Base-by-base conservation (phyloP, 2,113 vertebrate genomes). In the Toxotes jaculatrix region DNA sequence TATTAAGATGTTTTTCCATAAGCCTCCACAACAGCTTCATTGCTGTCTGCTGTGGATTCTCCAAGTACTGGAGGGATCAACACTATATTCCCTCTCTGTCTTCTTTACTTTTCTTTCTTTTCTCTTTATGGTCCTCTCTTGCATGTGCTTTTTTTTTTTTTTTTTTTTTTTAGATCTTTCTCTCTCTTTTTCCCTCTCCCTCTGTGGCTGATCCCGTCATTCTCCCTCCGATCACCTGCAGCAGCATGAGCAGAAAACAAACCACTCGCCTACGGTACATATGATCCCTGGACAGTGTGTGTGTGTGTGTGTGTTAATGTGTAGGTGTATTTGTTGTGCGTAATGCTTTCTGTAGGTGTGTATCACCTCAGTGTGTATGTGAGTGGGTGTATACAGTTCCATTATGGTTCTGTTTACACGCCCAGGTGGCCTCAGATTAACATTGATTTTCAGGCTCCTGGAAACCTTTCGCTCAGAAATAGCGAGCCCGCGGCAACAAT, bases 361-460 rank as follows among this genome's bases (percentile, higher is more conserved):
- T 76, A 66, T 67, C n/a, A 62, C 42, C 59, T 74, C 13, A 49
- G 67, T 57, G 43, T 60, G 42, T 31, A 11, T 65, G 34, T 56
- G 51, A 42, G 40, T 11, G 47, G 31, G 60, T 64, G 77, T 72
- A 17, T 72, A 38, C 38, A 23, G 19, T 74, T 89, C 70, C 74
- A 87, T 86, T 72, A 83, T 71, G 63, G 49, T 19, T 83, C 38
- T 89, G 85, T 91, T 91, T 88, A 90, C 80, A 87, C 56, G 57
- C 87, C 85, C 88, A 86, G 85, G 90, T 89, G 85, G 87, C 81
- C 90, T 88, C 90, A 89, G 89, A 92, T 92, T 89, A 90, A 88
- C 90, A 91, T 92, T 92, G 90, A 92, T 91, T 92, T 91, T 90
- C 67, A 51, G 74, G n/a, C 85, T 88, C 67, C 73, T 81, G 82